These are phyloP conservation scores for Ficedula albicollis DNA, from an alignment of 2,797 vertebrate species.

Conservation along the genomic window DNA sequence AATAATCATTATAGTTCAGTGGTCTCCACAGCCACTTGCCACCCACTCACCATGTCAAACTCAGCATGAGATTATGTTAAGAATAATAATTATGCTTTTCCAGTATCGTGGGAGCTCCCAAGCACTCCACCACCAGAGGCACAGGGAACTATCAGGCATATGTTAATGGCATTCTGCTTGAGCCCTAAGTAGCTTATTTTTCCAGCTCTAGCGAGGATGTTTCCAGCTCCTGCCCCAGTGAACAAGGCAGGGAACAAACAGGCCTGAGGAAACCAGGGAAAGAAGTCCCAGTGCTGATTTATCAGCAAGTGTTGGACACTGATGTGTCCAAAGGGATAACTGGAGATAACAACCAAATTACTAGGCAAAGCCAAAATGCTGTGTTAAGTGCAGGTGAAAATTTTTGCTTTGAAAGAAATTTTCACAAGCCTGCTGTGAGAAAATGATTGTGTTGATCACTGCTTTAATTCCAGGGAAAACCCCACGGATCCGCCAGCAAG, in stretches of 20 bases:
- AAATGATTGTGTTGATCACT: background rate
- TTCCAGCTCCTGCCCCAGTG: background rate
- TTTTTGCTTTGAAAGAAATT: background rate
- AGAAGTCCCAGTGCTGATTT: background rate
- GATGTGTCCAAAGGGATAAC: background rate
- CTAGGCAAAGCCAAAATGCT: background rate
- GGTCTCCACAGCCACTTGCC: constrained; percentile 60
- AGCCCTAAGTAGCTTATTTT: background rate
- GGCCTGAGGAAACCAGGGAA: background rate
- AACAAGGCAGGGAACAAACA: background rate
- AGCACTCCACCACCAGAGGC: background rate
- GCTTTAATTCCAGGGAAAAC: background rate
- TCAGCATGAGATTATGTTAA: constrained; percentile 55
- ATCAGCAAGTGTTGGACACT: background rate
- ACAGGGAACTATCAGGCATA: constrained; percentile 4
- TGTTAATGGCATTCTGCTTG: background rate
- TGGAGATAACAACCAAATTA: background rate
- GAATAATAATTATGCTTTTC: constrained; percentile 63
- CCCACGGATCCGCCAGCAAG: background rate
- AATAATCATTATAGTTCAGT: constrained; percentile 62
- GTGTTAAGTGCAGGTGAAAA: background rate
- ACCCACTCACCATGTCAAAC: constrained; percentile 55
- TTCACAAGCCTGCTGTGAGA: background rate
- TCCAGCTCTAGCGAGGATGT: background rate
- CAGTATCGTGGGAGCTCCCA: constrained; percentile 15